Evolutionary conservation across 2,113 vertebrate genomes (phyloP).

Genomic region (Hippocampus zosterae): DNA sequence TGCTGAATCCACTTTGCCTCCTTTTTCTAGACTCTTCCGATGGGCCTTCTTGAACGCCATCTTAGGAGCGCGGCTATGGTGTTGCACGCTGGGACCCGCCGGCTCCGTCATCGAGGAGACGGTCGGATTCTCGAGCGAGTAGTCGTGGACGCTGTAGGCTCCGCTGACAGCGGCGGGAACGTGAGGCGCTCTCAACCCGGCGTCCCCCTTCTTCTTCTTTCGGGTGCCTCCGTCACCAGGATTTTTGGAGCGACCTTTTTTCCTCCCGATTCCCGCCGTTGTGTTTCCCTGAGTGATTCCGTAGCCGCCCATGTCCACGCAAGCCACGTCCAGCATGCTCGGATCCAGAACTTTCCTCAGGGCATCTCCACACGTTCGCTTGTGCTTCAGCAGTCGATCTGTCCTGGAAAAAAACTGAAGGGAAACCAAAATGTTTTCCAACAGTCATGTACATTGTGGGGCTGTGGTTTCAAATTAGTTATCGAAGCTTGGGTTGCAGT

Average conservation of each 20-base stretch:
- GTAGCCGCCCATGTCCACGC: constrained; percentile 79
- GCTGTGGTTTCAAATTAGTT: too few species aligned
- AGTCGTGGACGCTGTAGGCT: constrained; percentile 80
- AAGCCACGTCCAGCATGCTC: constrained; percentile 77
- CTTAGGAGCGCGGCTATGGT: constrained; percentile 84
- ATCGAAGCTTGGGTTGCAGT: too few species aligned
- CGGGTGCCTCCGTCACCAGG: constrained; percentile 79
- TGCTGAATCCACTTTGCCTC: constrained; percentile 74
- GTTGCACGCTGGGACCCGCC: constrained; percentile 81
- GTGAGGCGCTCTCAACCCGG: constrained; percentile 25
- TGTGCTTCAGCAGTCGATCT: constrained; percentile 97
- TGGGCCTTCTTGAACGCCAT: constrained; percentile 89
- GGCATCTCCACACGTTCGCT: constrained; percentile 94
- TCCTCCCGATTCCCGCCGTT: constrained; percentile 73
- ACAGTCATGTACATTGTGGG: too few species aligned
- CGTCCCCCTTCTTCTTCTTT: constrained; percentile 79
- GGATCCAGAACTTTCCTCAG: constrained; percentile 86
- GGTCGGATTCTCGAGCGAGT: constrained; percentile 81
- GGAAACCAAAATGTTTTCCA: too few species aligned
- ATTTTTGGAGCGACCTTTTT: constrained; percentile 87
- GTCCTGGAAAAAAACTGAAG: constrained; percentile 96
- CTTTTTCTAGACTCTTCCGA: constrained; percentile 75
- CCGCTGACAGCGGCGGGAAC: constrained; percentile 61
- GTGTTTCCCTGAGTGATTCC: constrained; percentile 88
- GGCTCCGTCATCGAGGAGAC: constrained; percentile 80